phyloP scores from a whole-genome alignment of 1,140 invertebrate species.

The Bombus polaris region DNA sequence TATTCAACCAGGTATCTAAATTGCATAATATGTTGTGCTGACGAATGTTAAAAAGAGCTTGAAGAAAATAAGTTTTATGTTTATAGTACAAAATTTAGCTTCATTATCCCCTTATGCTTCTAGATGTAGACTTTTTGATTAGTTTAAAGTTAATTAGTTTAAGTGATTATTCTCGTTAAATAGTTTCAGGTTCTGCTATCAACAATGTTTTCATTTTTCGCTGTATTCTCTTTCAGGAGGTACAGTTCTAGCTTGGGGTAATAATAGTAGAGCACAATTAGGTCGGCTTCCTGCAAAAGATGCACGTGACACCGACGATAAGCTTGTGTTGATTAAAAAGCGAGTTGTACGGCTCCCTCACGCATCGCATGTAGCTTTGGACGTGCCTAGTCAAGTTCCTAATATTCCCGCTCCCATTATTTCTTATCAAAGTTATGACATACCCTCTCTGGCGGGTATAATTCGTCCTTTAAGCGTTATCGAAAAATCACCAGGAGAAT shows the following conservation, averaged over 20 bases:
- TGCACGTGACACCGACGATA: conserved; percentile 70
- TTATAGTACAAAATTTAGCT: not conserved
- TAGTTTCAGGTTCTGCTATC: not conserved
- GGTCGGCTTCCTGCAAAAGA: conserved; percentile 75
- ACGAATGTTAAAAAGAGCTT: not conserved
- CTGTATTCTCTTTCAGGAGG: conserved; percentile 69
- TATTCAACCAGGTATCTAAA: conserved; percentile 84
- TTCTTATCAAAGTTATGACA: conserved; percentile 78
- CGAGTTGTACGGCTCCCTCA: conserved; percentile 82
- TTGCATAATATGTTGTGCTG: not conserved
- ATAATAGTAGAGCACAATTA: conserved; percentile 77
- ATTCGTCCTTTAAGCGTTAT: conserved; percentile 72
- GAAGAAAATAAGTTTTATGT: not conserved
- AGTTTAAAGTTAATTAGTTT: not conserved
- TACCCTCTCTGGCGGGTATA: conserved; percentile 73
- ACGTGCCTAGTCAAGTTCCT: conserved; percentile 81
- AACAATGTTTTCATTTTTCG: not conserved
- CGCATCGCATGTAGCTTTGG: conserved; percentile 76
- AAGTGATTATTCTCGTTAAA: not conserved
- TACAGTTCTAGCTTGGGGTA: conserved; percentile 80
- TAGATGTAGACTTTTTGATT: not conserved
- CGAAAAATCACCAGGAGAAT: conserved; percentile 73
- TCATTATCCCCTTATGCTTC: not conserved
- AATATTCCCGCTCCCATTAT: conserved; percentile 80
- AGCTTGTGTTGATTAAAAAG: conserved; percentile 78